Evolutionary conservation across 1,140 invertebrate genomes (phyloP).

Genomic region (Formica selysi): DNA sequence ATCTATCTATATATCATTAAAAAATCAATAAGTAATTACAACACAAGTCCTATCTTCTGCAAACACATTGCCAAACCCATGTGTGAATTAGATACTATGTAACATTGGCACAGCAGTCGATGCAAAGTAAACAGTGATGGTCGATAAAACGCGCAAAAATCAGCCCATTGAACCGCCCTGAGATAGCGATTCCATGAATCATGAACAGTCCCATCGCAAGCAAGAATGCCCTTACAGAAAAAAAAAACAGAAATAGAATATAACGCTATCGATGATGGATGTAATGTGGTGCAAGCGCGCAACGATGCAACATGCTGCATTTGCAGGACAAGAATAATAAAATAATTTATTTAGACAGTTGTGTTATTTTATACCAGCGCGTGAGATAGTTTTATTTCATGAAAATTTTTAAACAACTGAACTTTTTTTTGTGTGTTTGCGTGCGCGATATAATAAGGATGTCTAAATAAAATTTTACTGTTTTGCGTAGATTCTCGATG

Average conservation of each 20-base stretch:
- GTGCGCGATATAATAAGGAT: background rate
- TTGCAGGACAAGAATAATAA: background rate
- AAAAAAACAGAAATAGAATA: background rate
- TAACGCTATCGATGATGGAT: background rate
- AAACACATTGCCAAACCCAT: conserved; percentile 80
- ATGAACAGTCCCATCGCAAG: conserved; percentile 3
- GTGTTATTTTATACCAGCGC: background rate
- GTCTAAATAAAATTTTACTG: background rate
- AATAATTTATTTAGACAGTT: background rate
- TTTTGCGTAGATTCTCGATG: conserved; percentile 68
- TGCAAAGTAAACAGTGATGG: conserved; percentile 22
- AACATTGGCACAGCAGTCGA: conserved; percentile 64
- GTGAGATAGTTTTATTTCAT: background rate
- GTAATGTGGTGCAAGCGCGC: background rate
- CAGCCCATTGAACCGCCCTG: background rate
- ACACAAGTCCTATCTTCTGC: conserved; percentile 53
- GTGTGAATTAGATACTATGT: conserved; percentile 80
- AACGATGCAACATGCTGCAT: background rate
- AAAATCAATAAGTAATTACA: conserved; percentile 45
- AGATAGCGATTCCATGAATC: conserved; percentile 27
- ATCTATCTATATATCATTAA: background rate
- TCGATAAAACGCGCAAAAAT: conserved; percentile 57
- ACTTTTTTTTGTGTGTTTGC: background rate
- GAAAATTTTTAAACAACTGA: background rate
- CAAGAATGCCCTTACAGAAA: background rate